A percentile compares a stretch with the other conserved stretches of the same genome.
Evolutionary conservation across 2,113 vertebrate species (phyloP).

Genomic region (Bombycilla garrulus): DNA sequence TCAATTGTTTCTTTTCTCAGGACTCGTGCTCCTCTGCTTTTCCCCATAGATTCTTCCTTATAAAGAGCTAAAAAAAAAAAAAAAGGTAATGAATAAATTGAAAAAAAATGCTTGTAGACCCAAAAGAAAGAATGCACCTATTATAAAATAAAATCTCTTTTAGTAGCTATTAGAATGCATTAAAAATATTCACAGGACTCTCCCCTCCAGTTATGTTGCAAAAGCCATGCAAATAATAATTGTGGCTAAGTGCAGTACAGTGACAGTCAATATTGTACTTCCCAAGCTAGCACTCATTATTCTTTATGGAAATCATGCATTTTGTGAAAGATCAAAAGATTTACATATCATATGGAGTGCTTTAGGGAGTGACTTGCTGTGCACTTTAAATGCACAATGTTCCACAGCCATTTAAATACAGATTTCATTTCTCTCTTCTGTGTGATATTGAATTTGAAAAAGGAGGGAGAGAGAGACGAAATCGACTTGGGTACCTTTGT

Average conservation of each 20-base stretch:
- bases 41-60: not conserved
- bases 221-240: slow-evolving; percentile 76
- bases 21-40: not conserved
- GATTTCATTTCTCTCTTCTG: slow-evolving; percentile 72
- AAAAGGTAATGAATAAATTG: slow-evolving; percentile 46
- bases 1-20: slow-evolving; percentile 41
- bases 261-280: slow-evolving; percentile 79
- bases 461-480: slow-evolving; percentile 45
- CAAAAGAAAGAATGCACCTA: slow-evolving; percentile 63
- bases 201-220: slow-evolving; percentile 73
- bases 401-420: slow-evolving; percentile 72
- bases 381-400: slow-evolving; percentile 76
- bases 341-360: slow-evolving; percentile 81
- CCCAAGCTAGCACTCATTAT: slow-evolving; percentile 75
- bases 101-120: slow-evolving; percentile 47
- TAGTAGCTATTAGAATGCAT: slow-evolving; percentile 66
- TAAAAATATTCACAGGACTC: slow-evolving; percentile 72
- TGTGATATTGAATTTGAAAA: slow-evolving; percentile 61
- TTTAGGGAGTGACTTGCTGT: slow-evolving; percentile 81
- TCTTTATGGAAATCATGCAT: slow-evolving; percentile 78
- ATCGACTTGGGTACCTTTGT: slow-evolving; percentile 61
- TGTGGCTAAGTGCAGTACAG: slow-evolving; percentile 72
- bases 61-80: slow-evolving; percentile 5
- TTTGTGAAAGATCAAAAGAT: slow-evolving; percentile 83
- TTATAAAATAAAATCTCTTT: slow-evolving; percentile 75